Evolutionary conservation across 2,888 invertebrate genomes (phyloP).

Genomic region (Spodoptera littoralis): DNA sequence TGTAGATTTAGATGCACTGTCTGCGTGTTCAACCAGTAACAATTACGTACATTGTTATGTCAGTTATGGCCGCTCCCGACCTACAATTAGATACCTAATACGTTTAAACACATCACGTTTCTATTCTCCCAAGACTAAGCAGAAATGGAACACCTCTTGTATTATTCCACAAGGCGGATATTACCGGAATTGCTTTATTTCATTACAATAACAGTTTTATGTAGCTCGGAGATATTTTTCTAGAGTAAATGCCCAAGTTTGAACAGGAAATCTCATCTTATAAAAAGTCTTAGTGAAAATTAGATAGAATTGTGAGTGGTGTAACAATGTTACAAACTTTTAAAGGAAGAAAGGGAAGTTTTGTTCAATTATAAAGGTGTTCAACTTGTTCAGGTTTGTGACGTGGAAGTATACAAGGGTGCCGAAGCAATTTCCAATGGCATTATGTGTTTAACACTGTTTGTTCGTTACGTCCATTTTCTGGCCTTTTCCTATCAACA

Average conservation of each 20-base stretch:
- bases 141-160: constrained; percentile 6
- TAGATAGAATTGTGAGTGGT: constrained; percentile 30
- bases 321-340: constrained; percentile 32
- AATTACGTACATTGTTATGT: constrained; percentile 17
- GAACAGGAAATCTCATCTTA: constrained; percentile 13
- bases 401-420: constrained; percentile 1
- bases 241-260: constrained; percentile 25
- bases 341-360: constrained; percentile 24
- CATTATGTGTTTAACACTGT: constrained; percentile 1
- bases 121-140: constrained; percentile 13
- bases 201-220: background rate
- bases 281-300: constrained; percentile 37
- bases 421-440: constrained; percentile 1
- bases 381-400: constrained; percentile 7
- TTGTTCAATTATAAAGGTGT: constrained; percentile 33
- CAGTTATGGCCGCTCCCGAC: constrained; percentile 17
- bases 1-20: constrained; percentile 34
- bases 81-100: constrained; percentile 31
- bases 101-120: constrained; percentile 19
- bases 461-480: background rate
- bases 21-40: constrained; percentile 12
- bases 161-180: background rate
- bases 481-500: background rate
- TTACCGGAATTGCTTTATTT: background rate
- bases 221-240: constrained; percentile 9